Conservation (phyloP, 64 coral and sea anemone genomes). For the Stichodactyla mertensii region DNA sequence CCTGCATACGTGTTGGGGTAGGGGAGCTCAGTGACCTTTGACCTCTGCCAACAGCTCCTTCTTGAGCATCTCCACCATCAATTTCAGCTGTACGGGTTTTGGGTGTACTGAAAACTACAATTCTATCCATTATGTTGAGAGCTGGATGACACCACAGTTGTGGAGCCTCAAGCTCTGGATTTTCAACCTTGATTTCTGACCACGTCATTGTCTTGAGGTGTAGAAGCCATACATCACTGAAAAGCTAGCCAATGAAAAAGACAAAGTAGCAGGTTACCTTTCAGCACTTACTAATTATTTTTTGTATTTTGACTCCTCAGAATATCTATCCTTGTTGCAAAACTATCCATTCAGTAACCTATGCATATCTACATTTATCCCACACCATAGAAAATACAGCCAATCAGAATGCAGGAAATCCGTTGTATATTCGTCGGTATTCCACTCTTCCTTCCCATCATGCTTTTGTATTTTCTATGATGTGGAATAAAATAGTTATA, state of each 20-base stretch:
- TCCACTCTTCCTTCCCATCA: too few relatives aligned
- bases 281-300: too few relatives aligned
- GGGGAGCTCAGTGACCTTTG: neutral
- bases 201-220: conserved; percentile 73
- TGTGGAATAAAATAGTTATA: too few relatives aligned
- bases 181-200: conserved; percentile 62
- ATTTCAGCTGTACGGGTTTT: conserved; percentile 22
- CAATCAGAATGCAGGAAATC: too few relatives aligned
- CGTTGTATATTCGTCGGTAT: too few relatives aligned
- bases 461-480: too few relatives aligned
- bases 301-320: too few relatives aligned
- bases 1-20: conserved; percentile 28
- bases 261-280: neutral
- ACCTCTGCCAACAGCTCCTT: neutral
- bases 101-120: conserved; percentile 70
- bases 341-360: too few relatives aligned
- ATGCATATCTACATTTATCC: too few relatives aligned
- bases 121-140: conserved; percentile 47
- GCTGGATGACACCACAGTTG: conserved; percentile 94
- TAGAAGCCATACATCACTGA: conserved; percentile 89
- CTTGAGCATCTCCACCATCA: neutral
- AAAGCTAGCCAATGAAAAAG: conserved; percentile 30
- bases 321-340: too few relatives aligned
- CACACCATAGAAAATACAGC: too few relatives aligned
- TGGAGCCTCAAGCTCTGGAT: conserved; percentile 61